Evolutionary conservation across 2,113 vertebrate genomes (phyloP).

Genomic region (Anarhynchus alexandrinus): DNA sequence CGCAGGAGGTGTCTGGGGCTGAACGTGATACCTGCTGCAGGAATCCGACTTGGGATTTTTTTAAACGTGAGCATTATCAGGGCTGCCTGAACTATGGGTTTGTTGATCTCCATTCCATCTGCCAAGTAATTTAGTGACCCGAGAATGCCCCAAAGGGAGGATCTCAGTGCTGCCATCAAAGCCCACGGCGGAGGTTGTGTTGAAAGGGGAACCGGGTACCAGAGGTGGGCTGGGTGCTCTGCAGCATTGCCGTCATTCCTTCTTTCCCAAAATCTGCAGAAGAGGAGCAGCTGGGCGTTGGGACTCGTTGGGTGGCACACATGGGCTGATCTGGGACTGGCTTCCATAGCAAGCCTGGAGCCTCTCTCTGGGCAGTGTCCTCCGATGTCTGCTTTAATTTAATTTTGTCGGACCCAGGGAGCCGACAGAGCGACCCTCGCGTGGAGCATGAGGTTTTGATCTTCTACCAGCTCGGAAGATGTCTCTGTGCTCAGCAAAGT

Average conservation of each 20-base stretch:
- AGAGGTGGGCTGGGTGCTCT: rapidly evolving
- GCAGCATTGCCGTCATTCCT: rapidly evolving
- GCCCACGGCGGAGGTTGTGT: rapidly evolving
- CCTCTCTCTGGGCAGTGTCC: background rate
- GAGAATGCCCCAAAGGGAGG: background rate
- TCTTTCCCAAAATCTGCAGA: background rate
- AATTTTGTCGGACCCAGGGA: background rate
- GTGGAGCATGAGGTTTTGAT: background rate
- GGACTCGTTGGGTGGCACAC: background rate
- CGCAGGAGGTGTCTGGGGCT: background rate
- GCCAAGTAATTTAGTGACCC: background rate
- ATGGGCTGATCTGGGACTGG: background rate
- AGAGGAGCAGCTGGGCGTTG: background rate
- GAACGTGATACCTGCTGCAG: background rate
- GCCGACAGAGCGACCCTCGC: rapidly evolving
- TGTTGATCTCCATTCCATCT: background rate
- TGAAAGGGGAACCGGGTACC: background rate
- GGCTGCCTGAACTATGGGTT: background rate
- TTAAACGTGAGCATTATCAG: background rate
- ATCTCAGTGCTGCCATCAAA: background rate
- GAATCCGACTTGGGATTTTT: too few species aligned
- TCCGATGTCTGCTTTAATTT: background rate
- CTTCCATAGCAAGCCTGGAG: background rate
- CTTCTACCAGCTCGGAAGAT: background rate
- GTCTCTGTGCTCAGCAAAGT: background rate